phyloP scores from a whole-genome alignment of 2,797 vertebrate species.

The Cetoscarus ocellatus region DNA sequence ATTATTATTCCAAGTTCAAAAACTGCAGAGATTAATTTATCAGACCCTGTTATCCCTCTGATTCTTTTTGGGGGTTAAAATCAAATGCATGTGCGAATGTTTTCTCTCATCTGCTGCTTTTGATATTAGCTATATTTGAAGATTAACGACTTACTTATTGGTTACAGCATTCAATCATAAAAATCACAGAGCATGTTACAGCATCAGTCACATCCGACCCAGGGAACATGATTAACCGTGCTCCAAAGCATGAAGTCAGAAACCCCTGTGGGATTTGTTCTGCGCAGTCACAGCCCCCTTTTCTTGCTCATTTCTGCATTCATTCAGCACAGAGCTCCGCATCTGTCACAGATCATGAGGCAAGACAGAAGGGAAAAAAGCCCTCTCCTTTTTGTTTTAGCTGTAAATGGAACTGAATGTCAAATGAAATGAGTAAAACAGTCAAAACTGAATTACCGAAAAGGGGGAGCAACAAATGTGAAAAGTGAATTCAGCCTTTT shows the following conservation, averaged over 20 bases:
- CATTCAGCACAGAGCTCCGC: constrained; percentile 40
- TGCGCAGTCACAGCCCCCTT: constrained; percentile 16
- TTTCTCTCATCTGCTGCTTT: constrained; percentile 36
- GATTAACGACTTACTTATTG: constrained; percentile 53
- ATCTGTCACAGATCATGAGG: constrained; percentile 59
- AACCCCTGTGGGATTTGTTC: constrained; percentile 33
- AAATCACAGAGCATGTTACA: constrained; percentile 24
- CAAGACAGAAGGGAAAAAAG: neutral
- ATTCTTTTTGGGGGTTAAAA: constrained; percentile 35
- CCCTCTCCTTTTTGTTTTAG: constrained; percentile 20
- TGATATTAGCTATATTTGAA: constrained; percentile 40
- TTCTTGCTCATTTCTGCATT: constrained; percentile 21
- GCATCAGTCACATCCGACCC: constrained; percentile 32
- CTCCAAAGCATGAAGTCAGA: constrained; percentile 34
- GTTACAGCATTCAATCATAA: constrained; percentile 44
- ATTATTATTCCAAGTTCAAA: constrained; percentile 21
- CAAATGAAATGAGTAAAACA: constrained; percentile 19
- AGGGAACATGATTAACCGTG: constrained; percentile 40
- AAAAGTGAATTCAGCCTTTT: neutral
- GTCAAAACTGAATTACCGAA: constrained; percentile 15
- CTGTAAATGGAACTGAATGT: constrained; percentile 32
- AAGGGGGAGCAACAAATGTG: constrained; percentile 22
- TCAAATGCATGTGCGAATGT: constrained; percentile 45
- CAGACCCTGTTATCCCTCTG: constrained; percentile 52
- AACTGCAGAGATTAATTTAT: constrained; percentile 62